phyloP scores from a whole-genome alignment of 2,113 vertebrate genomes.

The Capreolus pygargus region DNA sequence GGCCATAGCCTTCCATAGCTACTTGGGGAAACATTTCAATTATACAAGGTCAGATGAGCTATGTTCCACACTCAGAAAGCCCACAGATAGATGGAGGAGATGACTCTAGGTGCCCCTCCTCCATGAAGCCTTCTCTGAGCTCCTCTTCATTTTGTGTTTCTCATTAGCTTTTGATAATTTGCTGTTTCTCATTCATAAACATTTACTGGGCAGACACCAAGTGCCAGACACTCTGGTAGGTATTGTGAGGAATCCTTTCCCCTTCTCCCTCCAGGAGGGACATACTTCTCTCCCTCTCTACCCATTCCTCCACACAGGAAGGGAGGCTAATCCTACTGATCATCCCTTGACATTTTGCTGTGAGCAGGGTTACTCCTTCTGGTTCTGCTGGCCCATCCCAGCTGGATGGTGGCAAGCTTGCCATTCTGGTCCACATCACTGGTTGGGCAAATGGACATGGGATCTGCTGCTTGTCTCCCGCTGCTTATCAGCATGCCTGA shows the following conservation, averaged over 20 bases:
- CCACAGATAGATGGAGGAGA: not conserved
- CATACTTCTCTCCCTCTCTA: not conserved
- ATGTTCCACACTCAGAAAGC: not conserved
- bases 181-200: not conserved
- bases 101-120: not conserved
- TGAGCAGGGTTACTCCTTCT: not conserved
- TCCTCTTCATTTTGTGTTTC: not conserved
- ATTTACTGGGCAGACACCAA: not conserved
- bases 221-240: not conserved
- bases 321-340: not conserved
- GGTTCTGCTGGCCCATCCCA: not conserved
- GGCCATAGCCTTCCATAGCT: not conserved
- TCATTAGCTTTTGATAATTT: not conserved
- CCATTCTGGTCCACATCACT: not conserved
- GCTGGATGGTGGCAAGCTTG: not conserved
- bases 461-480: not conserved
- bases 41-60: not conserved
- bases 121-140: not conserved
- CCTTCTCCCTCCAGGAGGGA: not conserved
- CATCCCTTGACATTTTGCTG: not conserved
- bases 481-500: not conserved
- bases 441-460: not conserved
- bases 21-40: not conserved
- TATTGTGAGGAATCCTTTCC: not conserved
- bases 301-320: not conserved